Percentiles rank a stretch among this genome's conserved stretches.
Evolutionary conservation across 2,113 vertebrate genomes (phyloP).

Genomic region (Butorides virescens): DNA sequence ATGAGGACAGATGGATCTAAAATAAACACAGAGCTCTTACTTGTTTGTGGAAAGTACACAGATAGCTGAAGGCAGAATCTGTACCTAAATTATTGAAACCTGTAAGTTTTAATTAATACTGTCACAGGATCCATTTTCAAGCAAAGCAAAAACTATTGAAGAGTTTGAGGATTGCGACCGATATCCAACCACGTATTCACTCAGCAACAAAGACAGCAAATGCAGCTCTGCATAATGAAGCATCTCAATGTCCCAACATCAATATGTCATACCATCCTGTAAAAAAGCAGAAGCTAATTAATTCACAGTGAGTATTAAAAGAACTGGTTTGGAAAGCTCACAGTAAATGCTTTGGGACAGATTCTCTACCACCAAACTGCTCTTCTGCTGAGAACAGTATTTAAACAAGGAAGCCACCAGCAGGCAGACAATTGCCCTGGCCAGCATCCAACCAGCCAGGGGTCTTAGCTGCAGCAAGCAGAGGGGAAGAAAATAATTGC

Average conservation of each 20-base stretch:
- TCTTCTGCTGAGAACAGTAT: not conserved
- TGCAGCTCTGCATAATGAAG: not conserved
- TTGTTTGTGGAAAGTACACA: constrained; percentile 19
- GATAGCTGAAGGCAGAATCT: constrained; percentile 48
- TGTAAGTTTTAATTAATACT: constrained; percentile 32
- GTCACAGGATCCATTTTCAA: not conserved
- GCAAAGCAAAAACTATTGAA: not conserved
- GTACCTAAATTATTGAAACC: constrained; percentile 40
- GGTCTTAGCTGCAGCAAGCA: not conserved
- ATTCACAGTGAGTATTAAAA: not conserved
- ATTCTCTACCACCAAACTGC: not conserved
- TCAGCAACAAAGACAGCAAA: not conserved
- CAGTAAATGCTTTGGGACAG: not conserved
- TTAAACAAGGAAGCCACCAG: not conserved
- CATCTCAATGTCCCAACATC: not conserved
- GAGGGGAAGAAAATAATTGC: not conserved
- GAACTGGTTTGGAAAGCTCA: not conserved
- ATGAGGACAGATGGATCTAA: constrained; percentile 14
- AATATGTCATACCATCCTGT: not conserved
- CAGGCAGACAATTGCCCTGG: not conserved
- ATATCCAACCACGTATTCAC: not conserved
- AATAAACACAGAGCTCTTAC: constrained; percentile 27
- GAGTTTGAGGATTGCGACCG: not conserved
- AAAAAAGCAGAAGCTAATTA: not conserved
- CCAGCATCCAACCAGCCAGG: not conserved